phyloP scores from a whole-genome alignment of 2,113 vertebrate species.

The Ictidomys tridecemlineatus region DNA sequence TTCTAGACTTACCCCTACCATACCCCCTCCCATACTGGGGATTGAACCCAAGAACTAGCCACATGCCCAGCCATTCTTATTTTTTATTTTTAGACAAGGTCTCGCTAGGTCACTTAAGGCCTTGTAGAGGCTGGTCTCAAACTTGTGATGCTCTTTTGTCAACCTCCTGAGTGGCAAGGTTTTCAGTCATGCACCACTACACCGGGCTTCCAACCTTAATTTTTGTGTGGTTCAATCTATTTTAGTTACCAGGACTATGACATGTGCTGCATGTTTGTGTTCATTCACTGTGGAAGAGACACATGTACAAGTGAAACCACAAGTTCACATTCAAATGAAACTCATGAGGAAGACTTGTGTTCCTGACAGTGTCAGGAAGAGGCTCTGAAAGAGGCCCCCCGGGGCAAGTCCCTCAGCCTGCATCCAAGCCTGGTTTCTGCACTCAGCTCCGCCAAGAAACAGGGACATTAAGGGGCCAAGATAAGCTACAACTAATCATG shows the following conservation, averaged over 20 bases:
- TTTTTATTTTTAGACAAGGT: too few relatives aligned
- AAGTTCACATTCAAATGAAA: neutral
- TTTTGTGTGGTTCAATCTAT: conserved; percentile 18
- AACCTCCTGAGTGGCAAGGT: too few relatives aligned
- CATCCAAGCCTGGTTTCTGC: neutral
- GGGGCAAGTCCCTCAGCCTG: neutral
- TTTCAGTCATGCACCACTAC: too few relatives aligned
- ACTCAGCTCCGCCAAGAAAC: neutral
- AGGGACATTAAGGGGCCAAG: neutral
- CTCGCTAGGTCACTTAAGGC: too few relatives aligned
- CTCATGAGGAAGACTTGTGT: neutral
- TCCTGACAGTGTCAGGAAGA: neutral
- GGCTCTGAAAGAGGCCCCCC: neutral
- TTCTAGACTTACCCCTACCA: neutral
- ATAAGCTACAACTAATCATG: neutral
- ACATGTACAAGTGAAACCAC: neutral
- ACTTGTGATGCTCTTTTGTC: too few relatives aligned
- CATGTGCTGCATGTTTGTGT: neutral
- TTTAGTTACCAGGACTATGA: neutral
- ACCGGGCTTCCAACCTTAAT: neutral
- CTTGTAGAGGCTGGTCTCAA: too few relatives aligned
- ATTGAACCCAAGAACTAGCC: too few relatives aligned
- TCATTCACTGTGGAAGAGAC: conserved; percentile 13
- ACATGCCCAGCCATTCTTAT: too few relatives aligned
- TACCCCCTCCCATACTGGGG: too few relatives aligned